Base-by-base conservation (phyloP, 1,140 invertebrate species). In the Drosophila repletoides region DNA sequence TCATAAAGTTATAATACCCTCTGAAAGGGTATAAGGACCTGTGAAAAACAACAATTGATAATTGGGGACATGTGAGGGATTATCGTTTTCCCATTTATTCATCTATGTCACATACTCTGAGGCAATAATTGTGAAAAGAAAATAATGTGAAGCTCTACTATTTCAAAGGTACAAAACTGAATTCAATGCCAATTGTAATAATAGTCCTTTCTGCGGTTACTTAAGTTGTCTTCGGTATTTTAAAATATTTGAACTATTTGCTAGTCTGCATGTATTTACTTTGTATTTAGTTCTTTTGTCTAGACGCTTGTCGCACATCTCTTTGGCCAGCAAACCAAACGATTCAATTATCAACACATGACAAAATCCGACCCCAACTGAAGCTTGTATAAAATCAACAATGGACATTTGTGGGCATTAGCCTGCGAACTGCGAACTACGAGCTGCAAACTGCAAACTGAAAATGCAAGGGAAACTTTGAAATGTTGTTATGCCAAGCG, bases 231-330 rank as follows among this genome's bases (percentile, higher is more conserved):
- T n/a, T n/a, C n/a, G 6, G 17, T 3, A n/a, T 38, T 36, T 15
- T 29, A n/a, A 59, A 28, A 51, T 51, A 41, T 41, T 40, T 28
- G 15, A 28, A 49, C 15, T 49, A 17, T 48, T 34, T 26, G 38
- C 12, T 12, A 24, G 12, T 14, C 21, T 2, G 36, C 43, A 17
- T 48, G 45, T 33, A 26, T 46, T 58, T 24, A 53, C 12, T 63
- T 31, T 48, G 55, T 21, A 46, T 34, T 55, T 15, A 28, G 51
- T 55, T 64, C 49, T 2, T 55, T 63, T 63, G 60, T 63, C 60
- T 63, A 55, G 60, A 63, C 60, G 26, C 58, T 52, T 51, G 21
- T 52, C 36, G 34, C 17, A 61, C 19, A 48, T 28, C 19, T 14
- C 31, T 36, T 17, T 31, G 51, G n/a, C 17, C 4, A n/a, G n/a